Base-by-base conservation (phyloP, 2,113 vertebrate genomes). In the Oreochromis niloticus region DNA sequence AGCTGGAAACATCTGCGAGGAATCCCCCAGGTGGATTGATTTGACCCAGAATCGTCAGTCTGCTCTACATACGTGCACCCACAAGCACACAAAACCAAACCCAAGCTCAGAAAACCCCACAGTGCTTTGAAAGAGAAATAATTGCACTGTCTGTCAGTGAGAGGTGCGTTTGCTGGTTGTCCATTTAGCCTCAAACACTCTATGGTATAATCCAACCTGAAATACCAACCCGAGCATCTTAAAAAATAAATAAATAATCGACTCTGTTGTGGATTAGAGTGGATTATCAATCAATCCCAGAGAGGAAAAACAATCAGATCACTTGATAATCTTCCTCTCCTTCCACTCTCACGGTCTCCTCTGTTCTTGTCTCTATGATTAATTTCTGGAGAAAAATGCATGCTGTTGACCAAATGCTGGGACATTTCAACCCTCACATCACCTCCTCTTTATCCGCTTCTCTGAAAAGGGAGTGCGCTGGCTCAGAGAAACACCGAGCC, bases 221-320 rank as follows among this genome's bases (percentile, higher is more conserved):
- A 75, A 46, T 14, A 61, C 27, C n/a, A 81, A 9, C 11, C 39
- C 7, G 1, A 85, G 9, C 66, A 83, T 85, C 78, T 86, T 80
- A 34, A 88, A 87, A 91, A 80, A 75, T 30, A 75, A 46, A 48
- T 19, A 75, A 75, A 75, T 11, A 75, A 91, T 87, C 54, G 71
- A 55, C 63, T 88, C 78, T 83, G 52, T 85, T 59, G 36, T 86
- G 94, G 94, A 94, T 95, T 92, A 94, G 11, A 88, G 43, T 56
- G 85, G 93, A 94, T 95, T 94, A 89, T 88, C 82, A 63, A 80
- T 89, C 85, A 63, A 55, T 85, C 86, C 27, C 80, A 50, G 63
- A 92, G 84, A 92, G 83, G 81, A 80, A 89, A 46, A 46, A 85
- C 73, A 86, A 59, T 90, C 80, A 89, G 82, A 85, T 54, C 80